Base-by-base conservation (phyloP, 2,888 invertebrate genomes). In the Capitulum mitella region DNA sequence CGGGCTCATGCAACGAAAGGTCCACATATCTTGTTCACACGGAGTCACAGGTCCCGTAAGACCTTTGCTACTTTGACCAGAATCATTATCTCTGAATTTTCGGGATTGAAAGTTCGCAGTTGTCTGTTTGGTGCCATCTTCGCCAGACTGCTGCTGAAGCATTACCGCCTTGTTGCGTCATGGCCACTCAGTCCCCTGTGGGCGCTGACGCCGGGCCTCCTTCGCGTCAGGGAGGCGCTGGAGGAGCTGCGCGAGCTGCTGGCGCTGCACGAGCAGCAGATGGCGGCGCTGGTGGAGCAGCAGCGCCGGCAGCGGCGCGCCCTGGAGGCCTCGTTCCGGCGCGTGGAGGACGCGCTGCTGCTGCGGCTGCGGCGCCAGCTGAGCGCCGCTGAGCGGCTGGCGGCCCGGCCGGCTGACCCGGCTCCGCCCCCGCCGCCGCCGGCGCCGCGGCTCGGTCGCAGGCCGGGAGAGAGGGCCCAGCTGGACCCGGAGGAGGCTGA, bases 301-400 rank as follows among this genome's bases (percentile, higher is more conserved):
- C 70, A 70, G 70, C 70, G 37, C 32, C 70, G 37, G 37, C 70
- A 70, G 70, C 34, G 70, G 37, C 70, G 37, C 70, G 70, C 70
- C 16, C 70, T 70, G 70, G 70, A 70, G 37, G 70, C 70, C 8
- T 37, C 37, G 37, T 37, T 70, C 37, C 70, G 37, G 12, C 70
- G 34, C 12, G 16, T 34, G 37, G 70, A 70, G 37, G 37, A 37
- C 5, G 37, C 37, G 22, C 37, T 70, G 70, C 34, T 70, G 70
- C 19, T 37, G 70, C 34, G 70, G 22, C 70, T 70, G 70, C 70
- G 37, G 6, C 70, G 37, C 19, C 70, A 70, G 70, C 14, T 34
- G 37, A 16, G 22, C 3, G 37, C 14, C 32, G 37, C 22, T 19
- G 37, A 34, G 37, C 22, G 3, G 37, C 37, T 70, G 37, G 37